Evolutionary conservation across 2,888 invertebrate genomes (phyloP).

Genomic region (Disparrhopalites patrizii): DNA sequence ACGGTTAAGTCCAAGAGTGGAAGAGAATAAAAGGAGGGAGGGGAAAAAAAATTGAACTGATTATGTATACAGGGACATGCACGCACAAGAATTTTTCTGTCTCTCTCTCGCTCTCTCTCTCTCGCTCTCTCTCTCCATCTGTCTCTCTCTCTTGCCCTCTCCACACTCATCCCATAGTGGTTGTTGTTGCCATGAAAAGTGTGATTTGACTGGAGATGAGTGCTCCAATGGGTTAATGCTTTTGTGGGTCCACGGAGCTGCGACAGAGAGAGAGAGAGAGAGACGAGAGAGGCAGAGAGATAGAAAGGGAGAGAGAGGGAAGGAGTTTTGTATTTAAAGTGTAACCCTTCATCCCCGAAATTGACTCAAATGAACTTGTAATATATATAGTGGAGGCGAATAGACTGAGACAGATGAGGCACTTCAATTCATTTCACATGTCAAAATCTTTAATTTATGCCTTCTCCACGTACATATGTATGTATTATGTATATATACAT

Average conservation of each 20-base stretch:
- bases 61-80: too few relatives aligned
- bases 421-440: slow-evolving; percentile 2
- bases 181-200: too few relatives aligned
- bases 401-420: slow-evolving; percentile 9
- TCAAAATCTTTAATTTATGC: neutral
- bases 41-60: neutral
- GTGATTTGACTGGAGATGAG: too few relatives aligned
- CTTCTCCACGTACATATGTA: too few relatives aligned
- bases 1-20: slow-evolving; percentile 3
- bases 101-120: too few relatives aligned
- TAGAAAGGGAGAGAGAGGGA: neutral
- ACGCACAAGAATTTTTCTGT: too few relatives aligned
- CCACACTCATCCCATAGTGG: too few relatives aligned
- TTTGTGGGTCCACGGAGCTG: too few relatives aligned
- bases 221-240: neutral
- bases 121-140: too few relatives aligned
- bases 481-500: too few relatives aligned
- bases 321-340: neutral
- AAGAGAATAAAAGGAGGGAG: neutral
- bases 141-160: too few relatives aligned
- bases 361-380: slow-evolving; percentile 8
- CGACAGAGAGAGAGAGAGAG: neutral
- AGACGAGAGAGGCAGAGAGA: neutral
- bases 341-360: slow-evolving; percentile 6
- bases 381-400: too few relatives aligned